phyloP scores from a whole-genome alignment of 2,888 invertebrate species.

The Cerastis rubricosa region DNA sequence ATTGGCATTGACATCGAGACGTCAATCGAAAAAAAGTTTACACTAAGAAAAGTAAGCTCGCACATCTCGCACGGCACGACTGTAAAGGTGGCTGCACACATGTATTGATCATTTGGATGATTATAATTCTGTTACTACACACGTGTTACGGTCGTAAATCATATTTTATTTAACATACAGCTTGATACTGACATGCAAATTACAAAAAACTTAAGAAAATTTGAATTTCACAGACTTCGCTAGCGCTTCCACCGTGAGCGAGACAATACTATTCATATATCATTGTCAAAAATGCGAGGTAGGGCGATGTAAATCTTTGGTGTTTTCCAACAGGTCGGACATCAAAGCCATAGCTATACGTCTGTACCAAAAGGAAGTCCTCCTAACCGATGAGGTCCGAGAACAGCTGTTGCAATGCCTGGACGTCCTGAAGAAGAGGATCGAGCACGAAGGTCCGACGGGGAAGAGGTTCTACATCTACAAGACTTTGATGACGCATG shows the following conservation, averaged over 20 bases:
- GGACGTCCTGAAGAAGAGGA: constrained; percentile 91
- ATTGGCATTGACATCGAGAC: background rate
- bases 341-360: constrained; percentile 87
- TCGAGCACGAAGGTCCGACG: constrained; percentile 90
- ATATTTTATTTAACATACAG: too few species aligned
- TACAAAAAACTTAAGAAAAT: too few species aligned
- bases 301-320: background rate
- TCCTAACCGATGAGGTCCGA: constrained; percentile 90
- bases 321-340: constrained; percentile 86
- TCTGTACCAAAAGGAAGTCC: constrained; percentile 88
- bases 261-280: background rate
- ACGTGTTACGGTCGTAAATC: too few species aligned
- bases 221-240: too few species aligned
- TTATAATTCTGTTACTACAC: too few species aligned
- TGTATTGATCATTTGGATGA: too few species aligned
- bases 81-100: background rate
- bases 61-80: background rate
- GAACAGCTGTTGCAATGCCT: constrained; percentile 92
- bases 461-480: constrained; percentile 92
- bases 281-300: background rate
- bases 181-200: too few species aligned
- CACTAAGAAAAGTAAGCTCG: background rate
- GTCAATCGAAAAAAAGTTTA: background rate
- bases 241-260: background rate
- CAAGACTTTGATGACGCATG: constrained; percentile 92